Evolutionary conservation across 2,888 invertebrate species (phyloP).

Genomic region (Hypomecis punctinalis): DNA sequence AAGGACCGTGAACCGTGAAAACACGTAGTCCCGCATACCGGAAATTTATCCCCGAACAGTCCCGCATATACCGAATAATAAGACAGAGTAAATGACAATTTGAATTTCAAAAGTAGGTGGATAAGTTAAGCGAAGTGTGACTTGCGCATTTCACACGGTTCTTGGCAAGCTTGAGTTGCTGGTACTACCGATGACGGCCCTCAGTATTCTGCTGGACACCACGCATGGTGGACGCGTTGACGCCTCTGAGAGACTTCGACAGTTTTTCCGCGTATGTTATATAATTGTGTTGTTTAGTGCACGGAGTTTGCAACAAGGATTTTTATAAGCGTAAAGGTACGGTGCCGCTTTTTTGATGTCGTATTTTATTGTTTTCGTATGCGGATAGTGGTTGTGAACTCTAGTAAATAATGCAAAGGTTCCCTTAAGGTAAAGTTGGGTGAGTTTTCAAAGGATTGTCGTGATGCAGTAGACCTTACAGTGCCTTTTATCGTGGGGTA

Average conservation of each 20-base stretch:
- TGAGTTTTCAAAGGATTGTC: constrained; percentile 40
- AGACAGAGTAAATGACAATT: constrained; percentile 71
- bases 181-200: constrained; percentile 64
- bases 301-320: constrained; percentile 39
- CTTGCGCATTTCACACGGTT: constrained; percentile 81
- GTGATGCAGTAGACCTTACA: constrained; percentile 39
- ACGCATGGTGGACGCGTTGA: constrained; percentile 56
- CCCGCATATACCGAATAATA: constrained; percentile 65
- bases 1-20: constrained; percentile 52
- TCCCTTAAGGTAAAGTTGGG: constrained; percentile 45
- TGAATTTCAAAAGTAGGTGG: constrained; percentile 75
- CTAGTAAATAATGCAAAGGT: constrained; percentile 42
- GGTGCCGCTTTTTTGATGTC: constrained; percentile 12
- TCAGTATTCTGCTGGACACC: constrained; percentile 66
- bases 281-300: constrained; percentile 80
- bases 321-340: constrained; percentile 37
- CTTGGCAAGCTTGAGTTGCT: constrained; percentile 58
- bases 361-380: constrained; percentile 14
- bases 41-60: constrained; percentile 56
- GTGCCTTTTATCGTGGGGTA: constrained; percentile 37
- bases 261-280: constrained; percentile 75
- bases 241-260: constrained; percentile 54
- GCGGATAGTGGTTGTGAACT: constrained; percentile 32
- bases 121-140: constrained; percentile 77
- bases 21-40: constrained; percentile 53